These are phyloP conservation scores for Cabera pusaria DNA, from an alignment of 2,888 invertebrate genomes.

Conservation along the genomic window DNA sequence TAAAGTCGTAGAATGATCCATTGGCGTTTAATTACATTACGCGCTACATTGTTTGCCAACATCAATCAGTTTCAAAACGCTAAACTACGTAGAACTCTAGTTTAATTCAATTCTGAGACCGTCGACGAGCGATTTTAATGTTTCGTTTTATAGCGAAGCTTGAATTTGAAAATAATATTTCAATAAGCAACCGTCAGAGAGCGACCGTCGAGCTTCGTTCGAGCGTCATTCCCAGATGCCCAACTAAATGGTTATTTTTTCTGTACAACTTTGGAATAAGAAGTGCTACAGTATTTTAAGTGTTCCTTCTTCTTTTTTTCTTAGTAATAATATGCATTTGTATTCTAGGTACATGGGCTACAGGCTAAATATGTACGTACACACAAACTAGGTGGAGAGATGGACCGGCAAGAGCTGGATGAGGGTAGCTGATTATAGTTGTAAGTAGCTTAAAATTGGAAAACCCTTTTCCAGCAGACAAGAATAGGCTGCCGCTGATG, in stretches of 20 bases:
- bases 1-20: too few species aligned
- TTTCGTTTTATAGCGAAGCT: slow-evolving; percentile 20
- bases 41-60: not conserved
- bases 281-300: slow-evolving; percentile 1
- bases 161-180: slow-evolving; percentile 24
- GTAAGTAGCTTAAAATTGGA: too few species aligned
- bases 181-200: slow-evolving; percentile 26
- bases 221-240: slow-evolving; percentile 16
- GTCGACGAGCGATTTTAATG: slow-evolving; percentile 13
- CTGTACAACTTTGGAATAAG: slow-evolving; percentile 11
- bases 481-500: too few species aligned
- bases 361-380: too few species aligned
- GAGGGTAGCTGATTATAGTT: too few species aligned
- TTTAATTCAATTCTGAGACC: slow-evolving; percentile 1
- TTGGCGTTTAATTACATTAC: too few species aligned
- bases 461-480: too few species aligned
- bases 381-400: too few species aligned
- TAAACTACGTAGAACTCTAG: not conserved
- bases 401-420: too few species aligned
- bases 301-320: too few species aligned
- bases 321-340: too few species aligned
- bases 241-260: slow-evolving; percentile 17
- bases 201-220: slow-evolving; percentile 11
- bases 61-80: slow-evolving; percentile 1
- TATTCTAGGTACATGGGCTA: too few species aligned